Percentiles rank a stretch among this genome's conserved stretches.
Evolutionary conservation across 2,797 vertebrate species (phyloP).

Genomic region (Crocidura indochinensis): DNA sequence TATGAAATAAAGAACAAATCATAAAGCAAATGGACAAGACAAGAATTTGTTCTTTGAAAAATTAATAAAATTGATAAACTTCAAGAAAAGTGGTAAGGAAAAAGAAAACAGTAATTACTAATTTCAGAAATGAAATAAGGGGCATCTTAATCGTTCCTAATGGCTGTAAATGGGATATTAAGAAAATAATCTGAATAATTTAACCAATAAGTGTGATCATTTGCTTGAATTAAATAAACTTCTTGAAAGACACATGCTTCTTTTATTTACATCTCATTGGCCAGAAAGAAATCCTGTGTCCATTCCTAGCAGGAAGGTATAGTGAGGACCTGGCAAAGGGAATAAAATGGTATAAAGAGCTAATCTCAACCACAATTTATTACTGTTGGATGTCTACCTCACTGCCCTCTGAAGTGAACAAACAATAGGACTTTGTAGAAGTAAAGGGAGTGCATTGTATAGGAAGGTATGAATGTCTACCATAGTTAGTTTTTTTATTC

Average conservation of each 20-base stretch:
- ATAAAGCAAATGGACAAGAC: conserved; percentile 36
- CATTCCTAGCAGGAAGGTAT: conserved; percentile 20
- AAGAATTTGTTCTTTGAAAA: background rate
- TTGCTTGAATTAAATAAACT: conserved; percentile 36
- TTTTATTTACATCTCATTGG: conserved; percentile 25
- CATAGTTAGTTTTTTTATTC: background rate
- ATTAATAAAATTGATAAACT: conserved; percentile 46
- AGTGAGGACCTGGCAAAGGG: background rate
- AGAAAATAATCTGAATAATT: conserved; percentile 53
- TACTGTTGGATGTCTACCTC: background rate
- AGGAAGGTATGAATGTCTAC: background rate
- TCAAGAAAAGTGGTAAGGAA: conserved; percentile 5
- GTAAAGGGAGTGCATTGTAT: background rate
- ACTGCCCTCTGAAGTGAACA: background rate
- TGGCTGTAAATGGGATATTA: background rate
- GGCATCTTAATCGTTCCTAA: background rate
- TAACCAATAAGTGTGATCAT: conserved; percentile 28
- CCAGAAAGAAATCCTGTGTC: background rate
- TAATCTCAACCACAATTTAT: background rate
- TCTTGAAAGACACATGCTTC: conserved; percentile 23
- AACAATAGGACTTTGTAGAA: background rate
- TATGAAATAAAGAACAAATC: conserved; percentile 48
- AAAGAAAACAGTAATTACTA: conserved; percentile 4
- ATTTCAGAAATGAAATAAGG: conserved; percentile 24
- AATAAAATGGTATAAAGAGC: background rate